Base-by-base conservation (phyloP, 2,113 vertebrate species). In the Xiphias gladius region DNA sequence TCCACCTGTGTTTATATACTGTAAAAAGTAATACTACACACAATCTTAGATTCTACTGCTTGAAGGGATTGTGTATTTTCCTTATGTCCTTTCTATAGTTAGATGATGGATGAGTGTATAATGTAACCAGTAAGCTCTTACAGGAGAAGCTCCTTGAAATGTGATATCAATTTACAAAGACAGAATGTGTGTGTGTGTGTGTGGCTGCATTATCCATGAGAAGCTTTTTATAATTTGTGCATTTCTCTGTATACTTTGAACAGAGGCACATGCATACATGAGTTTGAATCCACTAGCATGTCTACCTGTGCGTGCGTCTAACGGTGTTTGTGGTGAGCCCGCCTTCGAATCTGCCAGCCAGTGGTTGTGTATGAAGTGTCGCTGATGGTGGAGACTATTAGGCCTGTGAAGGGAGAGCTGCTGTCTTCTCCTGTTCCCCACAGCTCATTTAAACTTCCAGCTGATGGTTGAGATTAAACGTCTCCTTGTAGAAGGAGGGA, bases 371-470 rank as follows among this genome's bases (percentile, higher is more conserved):
- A 93, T 94, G 92, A 94, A 80, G 92, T 94, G 93, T 70, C 57
- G 67, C 73, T 94, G 93, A 94, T 50, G 82, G 70, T 71, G 83
- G 80, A 79, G 90, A 80, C 91, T 87, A 93, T 93, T 93, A 93
- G 84, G 84, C 65, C 86, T 73, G 87, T 80, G 85, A 89, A 71
- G 67, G 83, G 87, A 93, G 84, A 68, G 79, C 46, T 73, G 65
- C 89, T 93, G 89, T 92, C 93, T 90, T 91, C 93, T 89, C 90
- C 82, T 86, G 54, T 91, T 90, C 90, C 90, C 61, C 88, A 74
- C 93, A 94, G 92, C 90, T 93, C 91, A 84, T 94, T 93, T 91
- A 89, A 86, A 89, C 86, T 72, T 88, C 74, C 85, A 90, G 88
- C 68, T 66, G 70, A 91, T 74, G 89, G 70, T 52, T 7, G 66